Percentiles rank a stretch among this genome's conserved stretches.
phyloP scores from a whole-genome alignment of 2,113 vertebrate genomes.

The Psittacara wagleri region DNA sequence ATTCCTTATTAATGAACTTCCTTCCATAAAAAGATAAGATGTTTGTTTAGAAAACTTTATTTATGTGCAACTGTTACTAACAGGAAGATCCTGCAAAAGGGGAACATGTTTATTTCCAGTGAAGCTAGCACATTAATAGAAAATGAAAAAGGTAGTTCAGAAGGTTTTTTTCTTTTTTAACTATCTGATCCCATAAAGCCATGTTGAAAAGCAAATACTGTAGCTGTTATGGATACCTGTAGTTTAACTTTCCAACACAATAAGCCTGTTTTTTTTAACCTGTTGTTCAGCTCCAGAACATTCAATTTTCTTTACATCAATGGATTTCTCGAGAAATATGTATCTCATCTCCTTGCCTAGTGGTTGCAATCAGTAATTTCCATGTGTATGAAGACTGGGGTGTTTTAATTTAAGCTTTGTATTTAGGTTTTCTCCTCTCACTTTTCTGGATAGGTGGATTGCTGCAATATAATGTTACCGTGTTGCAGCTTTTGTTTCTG shows the following conservation, averaged over 20 bases:
- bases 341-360: neutral
- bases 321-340: neutral
- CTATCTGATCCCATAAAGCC: neutral
- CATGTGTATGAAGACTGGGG: neutral
- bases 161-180: neutral
- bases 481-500: neutral
- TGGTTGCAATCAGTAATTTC: neutral
- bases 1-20: slow-evolving; percentile 77
- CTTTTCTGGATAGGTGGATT: neutral
- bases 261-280: neutral
- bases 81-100: slow-evolving; percentile 58
- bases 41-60: slow-evolving; percentile 75
- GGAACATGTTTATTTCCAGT: slow-evolving; percentile 57
- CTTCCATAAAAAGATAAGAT: slow-evolving; percentile 79
- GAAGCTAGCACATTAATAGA: slow-evolving; percentile 12
- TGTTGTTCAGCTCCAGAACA: neutral
- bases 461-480: neutral
- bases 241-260: neutral
- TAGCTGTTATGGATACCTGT: neutral
- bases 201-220: neutral
- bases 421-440: neutral
- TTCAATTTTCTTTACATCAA: neutral
- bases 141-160: slow-evolving; percentile 6
- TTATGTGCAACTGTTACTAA: slow-evolving; percentile 72
- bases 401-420: neutral